A percentile compares a stretch with the other conserved stretches of the same genome.
These are phyloP conservation scores for Eulemur albifrons DNA, from an alignment of 2,797 vertebrate species.

Conservation along the genomic window DNA sequence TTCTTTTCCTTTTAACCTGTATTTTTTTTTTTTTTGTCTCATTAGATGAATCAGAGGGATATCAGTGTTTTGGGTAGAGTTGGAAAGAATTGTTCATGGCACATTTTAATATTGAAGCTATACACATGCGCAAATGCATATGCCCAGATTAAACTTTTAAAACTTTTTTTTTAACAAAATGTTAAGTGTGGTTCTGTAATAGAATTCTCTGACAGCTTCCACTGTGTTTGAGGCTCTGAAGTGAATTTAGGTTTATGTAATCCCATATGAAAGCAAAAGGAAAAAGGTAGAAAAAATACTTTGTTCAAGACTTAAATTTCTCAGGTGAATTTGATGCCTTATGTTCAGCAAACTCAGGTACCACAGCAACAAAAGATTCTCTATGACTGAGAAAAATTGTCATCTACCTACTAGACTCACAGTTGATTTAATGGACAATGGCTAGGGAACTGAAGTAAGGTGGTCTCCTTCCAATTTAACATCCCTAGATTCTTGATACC, in stretches of 20 bases:
- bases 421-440: background rate
- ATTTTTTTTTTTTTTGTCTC: background rate
- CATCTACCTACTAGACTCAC: background rate
- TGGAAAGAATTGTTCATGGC: background rate
- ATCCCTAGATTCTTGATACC: background rate
- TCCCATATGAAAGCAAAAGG: background rate
- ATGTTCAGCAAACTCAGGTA: background rate
- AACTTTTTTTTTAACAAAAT: background rate
- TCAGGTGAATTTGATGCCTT: background rate
- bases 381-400: slow-evolving; percentile 3
- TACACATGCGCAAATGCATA: background rate
- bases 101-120: background rate
- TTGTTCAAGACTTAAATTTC: background rate
- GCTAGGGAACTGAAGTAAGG: background rate
- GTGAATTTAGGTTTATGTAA: slow-evolving; percentile 27
- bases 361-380: background rate
- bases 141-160: background rate
- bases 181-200: background rate
- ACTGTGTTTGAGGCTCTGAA: background rate
- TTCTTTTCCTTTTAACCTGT: background rate
- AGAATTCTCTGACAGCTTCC: background rate
- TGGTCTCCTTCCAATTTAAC: background rate
- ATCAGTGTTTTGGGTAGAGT: background rate
- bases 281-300: background rate
- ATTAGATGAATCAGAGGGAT: background rate